These are phyloP conservation scores for Phaethornis superciliosus DNA, from an alignment of 2,113 vertebrate species.

Conservation along the genomic window DNA sequence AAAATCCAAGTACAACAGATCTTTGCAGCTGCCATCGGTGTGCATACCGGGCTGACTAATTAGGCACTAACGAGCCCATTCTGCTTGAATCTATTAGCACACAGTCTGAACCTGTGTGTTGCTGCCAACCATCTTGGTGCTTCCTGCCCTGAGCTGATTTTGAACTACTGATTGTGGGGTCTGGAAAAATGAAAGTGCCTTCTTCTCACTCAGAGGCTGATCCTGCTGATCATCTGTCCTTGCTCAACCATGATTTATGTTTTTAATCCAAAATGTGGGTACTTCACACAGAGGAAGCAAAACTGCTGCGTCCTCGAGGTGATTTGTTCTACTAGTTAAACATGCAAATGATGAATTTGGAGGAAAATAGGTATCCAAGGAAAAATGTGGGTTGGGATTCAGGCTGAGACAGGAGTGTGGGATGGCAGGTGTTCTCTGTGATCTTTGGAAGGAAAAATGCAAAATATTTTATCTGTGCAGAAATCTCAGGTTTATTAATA, in stretches of 20 bases:
- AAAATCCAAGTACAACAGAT: constrained; percentile 20
- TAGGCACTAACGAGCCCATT: constrained; percentile 64
- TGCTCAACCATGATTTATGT: neutral
- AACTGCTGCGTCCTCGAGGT: neutral
- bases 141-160: constrained; percentile 26
- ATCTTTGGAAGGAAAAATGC: neutral
- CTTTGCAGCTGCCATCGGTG: constrained; percentile 42
- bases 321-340: neutral
- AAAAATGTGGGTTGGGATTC: neutral
- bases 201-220: neutral
- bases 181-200: constrained; percentile 43
- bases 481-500: neutral
- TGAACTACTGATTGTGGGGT: constrained; percentile 35
- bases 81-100: constrained; percentile 43
- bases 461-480: neutral
- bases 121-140: neutral
- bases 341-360: accelerated
- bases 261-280: neutral
- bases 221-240: neutral
- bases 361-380: neutral
- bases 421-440: neutral
- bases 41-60: constrained; percentile 59
- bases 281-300: neutral
- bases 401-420: neutral
- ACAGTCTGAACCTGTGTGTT: constrained; percentile 13